Conservation (phyloP, 2,113 vertebrate genomes). For the Marmota monax region DNA sequence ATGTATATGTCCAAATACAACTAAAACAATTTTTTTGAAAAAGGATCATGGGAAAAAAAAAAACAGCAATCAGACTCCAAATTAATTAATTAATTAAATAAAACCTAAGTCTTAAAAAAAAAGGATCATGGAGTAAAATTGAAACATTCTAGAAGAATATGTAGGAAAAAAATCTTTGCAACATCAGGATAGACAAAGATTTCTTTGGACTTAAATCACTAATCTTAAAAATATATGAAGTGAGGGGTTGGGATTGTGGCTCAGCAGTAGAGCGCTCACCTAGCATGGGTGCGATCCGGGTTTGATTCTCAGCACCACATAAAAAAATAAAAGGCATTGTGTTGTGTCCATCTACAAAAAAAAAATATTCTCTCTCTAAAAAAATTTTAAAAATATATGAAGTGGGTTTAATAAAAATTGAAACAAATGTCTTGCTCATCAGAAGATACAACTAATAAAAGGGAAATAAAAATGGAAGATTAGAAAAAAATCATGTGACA, state of each 20-base stretch:
- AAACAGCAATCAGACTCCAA: background rate
- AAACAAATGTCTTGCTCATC: background rate
- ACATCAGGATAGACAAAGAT: background rate
- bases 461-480: background rate
- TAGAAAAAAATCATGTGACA: background rate
- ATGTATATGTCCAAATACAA: no score
- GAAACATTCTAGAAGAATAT: background rate
- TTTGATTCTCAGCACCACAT: no score
- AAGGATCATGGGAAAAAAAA: background rate
- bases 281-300: no score
- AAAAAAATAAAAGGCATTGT: no score
- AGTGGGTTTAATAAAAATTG: background rate
- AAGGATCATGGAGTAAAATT: background rate
- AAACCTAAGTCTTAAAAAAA: background rate
- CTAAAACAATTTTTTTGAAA: no score
- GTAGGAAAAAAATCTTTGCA: background rate
- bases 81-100: background rate
- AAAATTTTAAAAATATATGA: no score
- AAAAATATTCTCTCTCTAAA: no score
- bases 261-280: no score
- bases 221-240: background rate
- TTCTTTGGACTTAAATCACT: conserved; percentile 23
- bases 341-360: no score
- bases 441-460: background rate
- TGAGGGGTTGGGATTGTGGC: background rate